These are phyloP conservation scores for Drosophila ficusphila DNA, from an alignment of 1,140 invertebrate genomes.

Conservation along the genomic window DNA sequence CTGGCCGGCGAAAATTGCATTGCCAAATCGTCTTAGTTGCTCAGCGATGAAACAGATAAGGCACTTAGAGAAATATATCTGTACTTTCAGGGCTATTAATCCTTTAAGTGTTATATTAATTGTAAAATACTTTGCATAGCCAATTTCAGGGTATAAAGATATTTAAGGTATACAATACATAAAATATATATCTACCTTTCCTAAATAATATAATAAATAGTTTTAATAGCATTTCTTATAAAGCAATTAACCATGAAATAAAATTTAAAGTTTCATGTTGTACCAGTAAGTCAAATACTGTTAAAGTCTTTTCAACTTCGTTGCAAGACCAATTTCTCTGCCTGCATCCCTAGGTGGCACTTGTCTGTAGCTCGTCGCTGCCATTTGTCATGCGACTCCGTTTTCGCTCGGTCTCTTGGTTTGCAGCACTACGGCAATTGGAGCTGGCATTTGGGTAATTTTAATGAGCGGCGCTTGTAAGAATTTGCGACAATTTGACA, in stretches of 20 bases:
- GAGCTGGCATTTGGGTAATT: constrained; percentile 60
- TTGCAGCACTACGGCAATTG: constrained; percentile 35
- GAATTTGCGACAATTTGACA: constrained; percentile 74
- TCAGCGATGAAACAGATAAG: constrained; percentile 6
- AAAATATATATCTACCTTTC: too few species aligned
- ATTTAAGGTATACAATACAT: too few species aligned
- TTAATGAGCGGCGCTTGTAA: constrained; percentile 68
- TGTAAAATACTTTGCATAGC: too few species aligned
- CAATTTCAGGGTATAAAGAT: too few species aligned
- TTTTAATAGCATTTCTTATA: too few species aligned
- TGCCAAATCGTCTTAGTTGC: constrained; percentile 30
- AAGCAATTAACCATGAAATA: too few species aligned
- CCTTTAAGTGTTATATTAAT: too few species aligned
- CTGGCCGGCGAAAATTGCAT: constrained; percentile 35
- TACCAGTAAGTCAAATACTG: not conserved
- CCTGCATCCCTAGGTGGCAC: constrained; percentile 52
- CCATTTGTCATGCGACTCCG: constrained; percentile 72
- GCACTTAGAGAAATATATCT: not conserved
- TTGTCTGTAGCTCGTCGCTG: constrained; percentile 48
- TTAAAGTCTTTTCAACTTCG: too few species aligned
- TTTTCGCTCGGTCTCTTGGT: constrained; percentile 16
- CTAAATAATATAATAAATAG: too few species aligned
- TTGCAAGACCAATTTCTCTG: not conserved
- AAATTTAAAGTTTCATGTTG: too few species aligned
- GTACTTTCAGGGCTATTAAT: not conserved